Base-by-base conservation (phyloP, 2,888 invertebrate species). In the Oscheius sp. region DNA sequence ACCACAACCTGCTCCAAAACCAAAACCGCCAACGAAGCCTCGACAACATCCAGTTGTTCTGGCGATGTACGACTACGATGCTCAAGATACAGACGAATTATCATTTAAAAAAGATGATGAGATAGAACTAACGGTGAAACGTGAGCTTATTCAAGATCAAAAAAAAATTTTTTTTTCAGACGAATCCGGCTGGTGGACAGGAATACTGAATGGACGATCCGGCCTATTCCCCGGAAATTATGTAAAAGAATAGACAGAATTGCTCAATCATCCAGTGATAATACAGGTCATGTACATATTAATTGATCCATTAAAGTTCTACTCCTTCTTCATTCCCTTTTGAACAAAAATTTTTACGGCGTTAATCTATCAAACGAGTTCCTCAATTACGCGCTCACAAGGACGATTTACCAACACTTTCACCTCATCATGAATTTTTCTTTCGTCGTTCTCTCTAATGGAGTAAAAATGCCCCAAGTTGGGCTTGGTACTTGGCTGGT, bases 151-250 rank as follows among this genome's bases (percentile, higher is more conserved):
- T 38, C n/a, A 22, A 24, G 26, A 50, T 9, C 6, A 51, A 12
- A 22, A 51, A 45, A 14, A n/a, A 20, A 22, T n/a, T 8, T 36
- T 2, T 4, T 9, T 51, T 62, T 57, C 22, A 91, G 91, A 91
- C 85, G 89, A 89, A 32, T 89, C 90, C 20, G 91, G 91, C n/a
- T 91, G 91, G 91, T 91, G 91, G 91, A 88, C 88, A 45, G 91
- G 91, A 44, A 87, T 87, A 78, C 80, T 90, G 22, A 86, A 87
- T 63, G 89, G 89, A 3, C 89, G 88, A 75, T 88, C 89, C 69
- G 91, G 91, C 6, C 87, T 91, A 4, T 90, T 91, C 76, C 91
- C 91, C 1, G 89, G 90, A 33, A 91, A 91, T 85, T 91, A 91
- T 81, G 89, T 91, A 17, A 87, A 88, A 74, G 88, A 88, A 77